phyloP scores from a whole-genome alignment of 1,140 invertebrate genomes.

The Cydia splendana region DNA sequence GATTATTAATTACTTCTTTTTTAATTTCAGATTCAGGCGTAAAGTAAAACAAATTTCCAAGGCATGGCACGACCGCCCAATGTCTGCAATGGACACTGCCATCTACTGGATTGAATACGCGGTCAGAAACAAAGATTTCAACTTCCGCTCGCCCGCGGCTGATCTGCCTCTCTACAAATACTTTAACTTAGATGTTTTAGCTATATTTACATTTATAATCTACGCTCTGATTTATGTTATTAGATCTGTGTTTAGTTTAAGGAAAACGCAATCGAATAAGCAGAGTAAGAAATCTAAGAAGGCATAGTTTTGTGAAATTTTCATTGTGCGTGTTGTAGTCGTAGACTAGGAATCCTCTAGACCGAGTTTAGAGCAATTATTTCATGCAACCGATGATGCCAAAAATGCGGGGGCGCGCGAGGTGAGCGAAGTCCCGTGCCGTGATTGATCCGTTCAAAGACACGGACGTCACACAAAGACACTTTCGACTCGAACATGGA shows the following conservation, averaged over 20 bases:
- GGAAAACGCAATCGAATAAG: neutral
- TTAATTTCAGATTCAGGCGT: slow-evolving; percentile 57
- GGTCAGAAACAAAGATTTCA: slow-evolving; percentile 71
- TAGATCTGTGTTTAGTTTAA: neutral
- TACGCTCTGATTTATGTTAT: neutral
- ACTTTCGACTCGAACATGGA: no score
- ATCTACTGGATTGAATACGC: slow-evolving; percentile 81
- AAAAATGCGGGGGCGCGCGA: no score
- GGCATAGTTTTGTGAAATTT: slow-evolving; percentile 7
- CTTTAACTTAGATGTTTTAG: slow-evolving; percentile 50
- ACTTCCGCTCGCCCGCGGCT: slow-evolving; percentile 60
- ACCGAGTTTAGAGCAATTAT: no score
- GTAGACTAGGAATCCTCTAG: no score
- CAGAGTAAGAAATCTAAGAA: slow-evolving; percentile 40
- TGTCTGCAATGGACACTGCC: slow-evolving; percentile 76
- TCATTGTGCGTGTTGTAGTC: neutral
- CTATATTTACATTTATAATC: slow-evolving; percentile 38
- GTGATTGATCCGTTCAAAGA: no score
- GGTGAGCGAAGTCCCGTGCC: no score
- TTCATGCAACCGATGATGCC: no score
- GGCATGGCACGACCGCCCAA: slow-evolving; percentile 79
- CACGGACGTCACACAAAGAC: no score
- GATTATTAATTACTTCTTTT: neutral
- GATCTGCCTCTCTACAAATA: slow-evolving; percentile 58
- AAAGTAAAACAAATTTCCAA: slow-evolving; percentile 77